phyloP scores from a whole-genome alignment of 2,113 vertebrate genomes.

The Xenopus tropicalis region DNA sequence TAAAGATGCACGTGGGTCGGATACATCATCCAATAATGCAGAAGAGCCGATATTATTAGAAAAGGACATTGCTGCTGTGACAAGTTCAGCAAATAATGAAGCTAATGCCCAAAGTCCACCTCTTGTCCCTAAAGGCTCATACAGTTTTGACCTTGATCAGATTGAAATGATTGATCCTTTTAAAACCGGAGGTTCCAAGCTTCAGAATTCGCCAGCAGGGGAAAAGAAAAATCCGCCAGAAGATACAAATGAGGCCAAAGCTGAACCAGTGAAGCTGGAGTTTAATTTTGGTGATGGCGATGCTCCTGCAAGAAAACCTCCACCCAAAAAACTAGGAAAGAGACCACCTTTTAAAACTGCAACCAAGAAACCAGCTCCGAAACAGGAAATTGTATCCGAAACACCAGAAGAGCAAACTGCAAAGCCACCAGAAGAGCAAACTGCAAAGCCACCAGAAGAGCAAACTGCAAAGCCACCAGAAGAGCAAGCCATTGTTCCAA shows the following conservation, averaged over 20 bases:
- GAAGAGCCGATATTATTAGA: background rate
- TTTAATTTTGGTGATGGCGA: constrained; percentile 69
- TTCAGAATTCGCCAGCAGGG: constrained; percentile 53
- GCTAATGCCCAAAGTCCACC: background rate
- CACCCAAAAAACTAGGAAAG: constrained; percentile 66
- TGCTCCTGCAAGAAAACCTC: constrained; percentile 58
- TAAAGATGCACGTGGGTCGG: background rate
- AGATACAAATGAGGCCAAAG: constrained; percentile 23
- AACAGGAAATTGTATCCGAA: constrained; percentile 33
- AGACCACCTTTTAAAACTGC: constrained; percentile 59
- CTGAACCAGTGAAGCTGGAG: constrained; percentile 67
- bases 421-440: constrained; percentile 46
- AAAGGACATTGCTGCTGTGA: background rate
- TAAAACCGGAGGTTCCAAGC: constrained; percentile 54
- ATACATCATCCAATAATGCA: background rate
- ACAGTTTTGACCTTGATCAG: constrained; percentile 57
- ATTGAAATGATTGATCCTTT: constrained; percentile 56
- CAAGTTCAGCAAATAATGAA: background rate
- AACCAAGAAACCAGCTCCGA: constrained; percentile 42
- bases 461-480: constrained; percentile 51
- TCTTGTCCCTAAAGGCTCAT: constrained; percentile 48
- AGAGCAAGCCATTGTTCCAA: constrained; percentile 51
- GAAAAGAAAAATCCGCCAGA: constrained; percentile 19
- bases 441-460: constrained; percentile 45
- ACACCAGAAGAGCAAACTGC: constrained; percentile 54